Conservation (phyloP, 2,113 vertebrate species). For the Oxyura jamaicensis region DNA sequence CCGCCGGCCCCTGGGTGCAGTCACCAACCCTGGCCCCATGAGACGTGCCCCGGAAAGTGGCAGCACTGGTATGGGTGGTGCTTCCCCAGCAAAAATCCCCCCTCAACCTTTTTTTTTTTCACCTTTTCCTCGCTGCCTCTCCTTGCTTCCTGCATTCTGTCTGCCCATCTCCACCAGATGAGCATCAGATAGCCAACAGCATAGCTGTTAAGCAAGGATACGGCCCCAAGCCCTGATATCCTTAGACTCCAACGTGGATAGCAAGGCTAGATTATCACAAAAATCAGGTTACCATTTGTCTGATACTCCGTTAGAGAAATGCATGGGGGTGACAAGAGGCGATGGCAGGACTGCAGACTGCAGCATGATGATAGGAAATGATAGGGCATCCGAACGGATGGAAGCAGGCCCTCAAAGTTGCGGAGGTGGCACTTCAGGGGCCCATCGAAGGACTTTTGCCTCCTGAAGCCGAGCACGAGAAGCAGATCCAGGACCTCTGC, state of each 20-base stretch:
- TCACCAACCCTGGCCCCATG: neutral
- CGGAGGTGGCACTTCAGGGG: neutral
- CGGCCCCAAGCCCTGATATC: neutral
- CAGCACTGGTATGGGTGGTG: neutral
- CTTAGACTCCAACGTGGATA: neutral
- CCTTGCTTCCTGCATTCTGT: neutral
- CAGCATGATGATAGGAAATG: rapidly evolving
- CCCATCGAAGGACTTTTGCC: neutral
- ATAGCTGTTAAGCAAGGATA: neutral
- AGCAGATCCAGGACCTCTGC: neutral
- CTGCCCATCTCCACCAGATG: neutral
- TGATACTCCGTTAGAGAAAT: neutral
- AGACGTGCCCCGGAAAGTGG: neutral
- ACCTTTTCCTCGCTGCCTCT: neutral
- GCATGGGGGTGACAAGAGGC: neutral
- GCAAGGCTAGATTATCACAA: neutral
- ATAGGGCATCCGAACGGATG: rapidly evolving
- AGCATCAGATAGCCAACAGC: neutral
- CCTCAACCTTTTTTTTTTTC: neutral
- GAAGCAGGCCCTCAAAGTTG: neutral
- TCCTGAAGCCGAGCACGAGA: neutral
- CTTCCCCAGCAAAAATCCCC: neutral
- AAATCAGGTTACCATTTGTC: neutral
- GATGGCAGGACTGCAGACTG: neutral
- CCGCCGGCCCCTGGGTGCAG: neutral